Conservation (phyloP, 2,888 invertebrate species). For the Agrochola litura region DNA sequence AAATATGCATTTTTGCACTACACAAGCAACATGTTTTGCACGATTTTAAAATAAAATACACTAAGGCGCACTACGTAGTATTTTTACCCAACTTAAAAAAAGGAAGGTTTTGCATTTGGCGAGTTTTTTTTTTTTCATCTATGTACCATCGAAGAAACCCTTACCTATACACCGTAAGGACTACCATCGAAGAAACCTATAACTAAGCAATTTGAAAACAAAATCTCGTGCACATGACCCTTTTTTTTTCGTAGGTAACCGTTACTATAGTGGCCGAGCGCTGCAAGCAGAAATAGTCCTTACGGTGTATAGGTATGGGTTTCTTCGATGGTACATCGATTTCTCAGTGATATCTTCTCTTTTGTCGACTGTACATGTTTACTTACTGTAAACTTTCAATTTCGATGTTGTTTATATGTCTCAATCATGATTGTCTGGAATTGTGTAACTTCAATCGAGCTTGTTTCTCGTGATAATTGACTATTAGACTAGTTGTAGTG, state of each 20-base stretch:
- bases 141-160: too few relatives aligned
- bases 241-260: too few relatives aligned
- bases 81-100: background rate
- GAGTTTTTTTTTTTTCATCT: background rate
- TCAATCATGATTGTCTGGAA: constrained; percentile 20
- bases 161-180: too few relatives aligned
- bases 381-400: constrained; percentile 1
- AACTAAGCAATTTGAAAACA: too few relatives aligned
- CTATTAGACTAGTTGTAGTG: constrained; percentile 7
- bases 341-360: background rate
- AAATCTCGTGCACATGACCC: too few relatives aligned
- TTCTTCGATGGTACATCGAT: background rate
- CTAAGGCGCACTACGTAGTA: too few relatives aligned
- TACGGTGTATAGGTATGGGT: too few relatives aligned
- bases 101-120: background rate
- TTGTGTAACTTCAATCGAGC: constrained; percentile 36
- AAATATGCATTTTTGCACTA: too few relatives aligned
- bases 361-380: constrained; percentile 12
- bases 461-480: constrained; percentile 42
- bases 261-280: too few relatives aligned
- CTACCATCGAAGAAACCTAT: too few relatives aligned
- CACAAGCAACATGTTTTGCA: background rate
- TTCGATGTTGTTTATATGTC: background rate
- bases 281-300: too few relatives aligned
- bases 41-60: background rate